phyloP scores from a whole-genome alignment of 2,888 invertebrate genomes.

The Hermodice carunculata region DNA sequence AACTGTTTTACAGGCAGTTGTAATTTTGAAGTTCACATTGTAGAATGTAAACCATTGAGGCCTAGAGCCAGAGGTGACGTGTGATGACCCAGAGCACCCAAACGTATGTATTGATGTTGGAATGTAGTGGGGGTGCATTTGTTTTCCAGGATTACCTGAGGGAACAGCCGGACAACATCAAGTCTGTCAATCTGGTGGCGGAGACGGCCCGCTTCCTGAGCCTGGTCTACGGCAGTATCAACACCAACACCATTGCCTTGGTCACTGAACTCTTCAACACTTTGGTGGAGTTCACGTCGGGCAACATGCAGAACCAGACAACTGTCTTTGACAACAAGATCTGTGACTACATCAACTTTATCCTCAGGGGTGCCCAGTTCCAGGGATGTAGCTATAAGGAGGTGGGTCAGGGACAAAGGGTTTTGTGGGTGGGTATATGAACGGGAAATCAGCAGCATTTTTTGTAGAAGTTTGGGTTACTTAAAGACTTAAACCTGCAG shows the following conservation, averaged over 20 bases:
- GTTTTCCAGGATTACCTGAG: constrained; percentile 62
- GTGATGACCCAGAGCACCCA: no score
- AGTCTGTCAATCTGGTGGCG: constrained; percentile 66
- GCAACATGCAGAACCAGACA: constrained; percentile 63
- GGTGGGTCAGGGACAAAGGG: constrained; percentile 28
- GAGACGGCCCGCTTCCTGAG: constrained; percentile 65
- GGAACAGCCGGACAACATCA: constrained; percentile 69
- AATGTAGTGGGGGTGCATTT: no score
- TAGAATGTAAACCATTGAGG: no score
- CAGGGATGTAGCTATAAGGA: constrained; percentile 55
- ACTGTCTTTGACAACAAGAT: constrained; percentile 68
- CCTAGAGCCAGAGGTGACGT: no score
- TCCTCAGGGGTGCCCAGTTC: constrained; percentile 61
- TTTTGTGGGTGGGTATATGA: no score
- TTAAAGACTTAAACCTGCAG: no score
- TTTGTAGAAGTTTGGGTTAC: no score
- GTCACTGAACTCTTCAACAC: constrained; percentile 66
- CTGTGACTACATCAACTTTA: constrained; percentile 68
- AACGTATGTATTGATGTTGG: no score
- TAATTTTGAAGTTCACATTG: no score
- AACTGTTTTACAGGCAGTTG: no score
- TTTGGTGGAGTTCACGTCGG: constrained; percentile 63
- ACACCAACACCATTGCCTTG: constrained; percentile 55
- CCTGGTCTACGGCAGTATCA: constrained; percentile 63
- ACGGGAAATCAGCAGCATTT: no score